These are phyloP conservation scores for Zootoca vivipara DNA, from an alignment of 2,113 vertebrate genomes.

Conservation along the genomic window DNA sequence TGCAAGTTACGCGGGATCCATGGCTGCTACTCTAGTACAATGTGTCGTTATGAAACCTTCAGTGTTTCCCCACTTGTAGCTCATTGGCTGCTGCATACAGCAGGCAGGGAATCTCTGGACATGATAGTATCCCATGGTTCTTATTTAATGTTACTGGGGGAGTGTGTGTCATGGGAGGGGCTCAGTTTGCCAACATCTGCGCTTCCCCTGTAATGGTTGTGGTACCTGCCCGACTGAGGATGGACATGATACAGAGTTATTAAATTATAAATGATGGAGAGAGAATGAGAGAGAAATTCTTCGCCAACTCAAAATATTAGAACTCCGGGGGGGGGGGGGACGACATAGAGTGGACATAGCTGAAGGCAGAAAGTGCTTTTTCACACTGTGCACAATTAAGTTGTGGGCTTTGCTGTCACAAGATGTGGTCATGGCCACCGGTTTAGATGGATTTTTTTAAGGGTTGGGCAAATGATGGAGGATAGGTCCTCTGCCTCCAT, in stretches of 20 bases:
- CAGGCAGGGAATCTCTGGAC: not conserved
- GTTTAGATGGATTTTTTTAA: not conserved
- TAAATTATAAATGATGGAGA: not conserved
- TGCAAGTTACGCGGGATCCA: not conserved
- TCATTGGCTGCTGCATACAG: not conserved
- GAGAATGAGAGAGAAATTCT: not conserved
- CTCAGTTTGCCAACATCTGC: not conserved
- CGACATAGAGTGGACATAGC: not conserved
- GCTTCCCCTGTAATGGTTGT: not conserved
- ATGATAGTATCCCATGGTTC: not conserved
- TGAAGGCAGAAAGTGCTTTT: not conserved
- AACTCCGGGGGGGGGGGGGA: not conserved
- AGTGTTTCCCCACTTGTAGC: not conserved
- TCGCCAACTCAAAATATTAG: no score
- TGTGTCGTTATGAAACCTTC: no score
- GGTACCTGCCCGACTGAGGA: not conserved
- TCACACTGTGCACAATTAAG: not conserved
- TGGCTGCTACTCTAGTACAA: not conserved
- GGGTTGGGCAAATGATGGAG: no score
- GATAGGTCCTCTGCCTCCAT: not conserved
- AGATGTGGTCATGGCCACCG: not conserved
- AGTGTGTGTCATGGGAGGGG: not conserved
- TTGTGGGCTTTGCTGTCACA: not conserved
- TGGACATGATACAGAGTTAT: not conserved
- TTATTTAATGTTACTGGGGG: not conserved